phyloP scores from a whole-genome alignment of 1,140 invertebrate species.

The Eupeodes corollae region DNA sequence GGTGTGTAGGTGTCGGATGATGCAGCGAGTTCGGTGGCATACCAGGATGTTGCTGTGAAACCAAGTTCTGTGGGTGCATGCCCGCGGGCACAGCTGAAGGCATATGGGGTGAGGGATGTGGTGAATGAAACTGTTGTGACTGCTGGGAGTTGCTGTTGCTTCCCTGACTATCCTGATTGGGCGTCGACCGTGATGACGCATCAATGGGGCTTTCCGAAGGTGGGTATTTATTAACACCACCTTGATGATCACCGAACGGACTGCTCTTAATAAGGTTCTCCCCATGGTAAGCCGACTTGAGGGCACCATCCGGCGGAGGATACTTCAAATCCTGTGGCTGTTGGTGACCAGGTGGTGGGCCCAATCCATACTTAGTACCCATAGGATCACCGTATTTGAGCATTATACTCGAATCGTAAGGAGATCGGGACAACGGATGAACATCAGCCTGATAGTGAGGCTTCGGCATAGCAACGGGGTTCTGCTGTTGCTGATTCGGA shows the following conservation, averaged over 20 bases:
- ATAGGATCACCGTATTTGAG: conserved; percentile 35
- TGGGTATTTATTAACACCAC: conserved; percentile 7
- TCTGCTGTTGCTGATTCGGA: conserved; percentile 33
- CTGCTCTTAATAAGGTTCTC: conserved; percentile 35
- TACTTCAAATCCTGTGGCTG: conserved; percentile 32
- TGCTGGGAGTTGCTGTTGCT: conserved; percentile 36
- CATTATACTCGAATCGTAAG: conserved; percentile 33
- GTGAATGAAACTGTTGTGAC: conserved; percentile 28
- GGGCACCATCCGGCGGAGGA: conserved; percentile 24
- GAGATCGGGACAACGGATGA: conserved; percentile 23
- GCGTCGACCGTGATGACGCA: conserved; percentile 31
- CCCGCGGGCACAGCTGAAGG: conserved; percentile 34
- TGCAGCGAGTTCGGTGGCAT: conserved; percentile 37
- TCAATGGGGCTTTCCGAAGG: conserved; percentile 31
- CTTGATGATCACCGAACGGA: conserved; percentile 15
- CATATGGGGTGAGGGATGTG: conserved; percentile 33
- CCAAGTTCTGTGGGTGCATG: conserved; percentile 51
- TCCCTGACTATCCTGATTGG: conserved; percentile 35
- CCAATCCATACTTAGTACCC: conserved; percentile 24
- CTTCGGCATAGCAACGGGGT: conserved; percentile 29
- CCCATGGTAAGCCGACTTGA: conserved; percentile 8
- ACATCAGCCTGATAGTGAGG: conserved; percentile 34
- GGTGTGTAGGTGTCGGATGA: conserved; percentile 8
- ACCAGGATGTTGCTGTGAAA: conserved; percentile 40
- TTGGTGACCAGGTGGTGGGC: conserved; percentile 8